phyloP scores from a whole-genome alignment of 2,113 vertebrate genomes.

The Andinoacara biseriatus region DNA sequence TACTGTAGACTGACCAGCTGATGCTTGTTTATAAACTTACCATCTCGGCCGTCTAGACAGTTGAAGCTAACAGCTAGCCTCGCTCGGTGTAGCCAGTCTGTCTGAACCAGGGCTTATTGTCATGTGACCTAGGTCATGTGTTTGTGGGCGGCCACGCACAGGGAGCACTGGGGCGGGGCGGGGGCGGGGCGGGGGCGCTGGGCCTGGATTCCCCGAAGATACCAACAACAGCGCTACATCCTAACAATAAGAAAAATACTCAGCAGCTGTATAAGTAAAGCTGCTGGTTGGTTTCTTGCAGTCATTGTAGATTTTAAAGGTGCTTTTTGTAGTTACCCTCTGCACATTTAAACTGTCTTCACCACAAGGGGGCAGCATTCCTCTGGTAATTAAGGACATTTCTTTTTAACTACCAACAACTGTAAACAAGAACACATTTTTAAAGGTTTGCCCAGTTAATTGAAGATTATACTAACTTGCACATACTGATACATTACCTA shows the following conservation, averaged over 20 bases:
- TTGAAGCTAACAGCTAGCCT: slow-evolving; percentile 72
- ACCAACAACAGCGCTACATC: not conserved
- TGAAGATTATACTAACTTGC: not conserved
- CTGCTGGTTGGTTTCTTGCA: not conserved
- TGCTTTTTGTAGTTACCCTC: not conserved
- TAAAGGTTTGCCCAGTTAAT: not conserved
- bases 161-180: too few species aligned
- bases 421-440: not conserved
- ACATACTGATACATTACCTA: too few species aligned
- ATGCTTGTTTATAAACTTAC: slow-evolving; percentile 59
- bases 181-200: too few species aligned
- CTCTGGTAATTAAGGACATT: not conserved
- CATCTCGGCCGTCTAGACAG: slow-evolving; percentile 72
- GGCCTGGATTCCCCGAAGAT: too few species aligned
- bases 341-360: not conserved
- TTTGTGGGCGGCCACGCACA: not conserved
- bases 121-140: slow-evolving; percentile 71
- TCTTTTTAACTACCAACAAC: not conserved
- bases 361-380: not conserved
- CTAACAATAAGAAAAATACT: not conserved
- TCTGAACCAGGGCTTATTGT: slow-evolving; percentile 51
- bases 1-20: not conserved
- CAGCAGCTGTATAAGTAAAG: not conserved
- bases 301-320: not conserved
- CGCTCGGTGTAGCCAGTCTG: slow-evolving; percentile 49